Evolutionary conservation across 2,797 vertebrate genomes (phyloP), one percentile per base, ranked within the genome.

Genomic region (Tenualosa ilisha): DNA sequence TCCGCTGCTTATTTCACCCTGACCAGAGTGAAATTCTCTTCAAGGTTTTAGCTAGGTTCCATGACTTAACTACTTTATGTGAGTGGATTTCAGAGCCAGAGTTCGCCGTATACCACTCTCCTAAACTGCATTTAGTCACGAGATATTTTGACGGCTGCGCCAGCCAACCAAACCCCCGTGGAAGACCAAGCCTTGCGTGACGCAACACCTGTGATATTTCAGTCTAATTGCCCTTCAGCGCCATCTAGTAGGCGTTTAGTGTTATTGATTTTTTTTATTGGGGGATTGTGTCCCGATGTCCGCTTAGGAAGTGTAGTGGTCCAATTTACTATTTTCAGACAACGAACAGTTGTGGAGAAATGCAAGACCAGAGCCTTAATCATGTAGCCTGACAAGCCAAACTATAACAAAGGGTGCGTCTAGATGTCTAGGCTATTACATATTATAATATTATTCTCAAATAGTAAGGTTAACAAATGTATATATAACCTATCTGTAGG

Each of bases 111-210:
- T 3, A 3, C 51, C 3, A 31, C 53, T 51, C 43, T 22, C 9
- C 22, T 68, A 31, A 9, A n/a, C 9, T 22, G 24, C 43, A 37
- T 3, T 7, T 15, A 53, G 84, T 87, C 88, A 87, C 86, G 65
- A 81, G 84, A 50, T 79, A 40, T 15, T 61, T 31, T 79, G 37
- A 79, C 72, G 40, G 15, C 37, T 43, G 20, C 46, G 72, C 72
- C 72, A 79, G 40, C 72, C 72, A 24, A 63, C 59, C 6, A 63
- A 63, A 63, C 0, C 20, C 56, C 56, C 54, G 17, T 17, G 20
- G 54, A 61, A 61, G 22, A 61, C 0, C 22, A n/a, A 7, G 59
- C 59, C 22, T n/a, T 63, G n/a, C 8, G n/a, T 63, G 59, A 63
- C 59, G 59, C 59, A 63, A 63, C n/a, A 63, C 59, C 1, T 63